Evolutionary conservation across 2,113 vertebrate species (phyloP).

Genomic region (Catharus bicknelli): DNA sequence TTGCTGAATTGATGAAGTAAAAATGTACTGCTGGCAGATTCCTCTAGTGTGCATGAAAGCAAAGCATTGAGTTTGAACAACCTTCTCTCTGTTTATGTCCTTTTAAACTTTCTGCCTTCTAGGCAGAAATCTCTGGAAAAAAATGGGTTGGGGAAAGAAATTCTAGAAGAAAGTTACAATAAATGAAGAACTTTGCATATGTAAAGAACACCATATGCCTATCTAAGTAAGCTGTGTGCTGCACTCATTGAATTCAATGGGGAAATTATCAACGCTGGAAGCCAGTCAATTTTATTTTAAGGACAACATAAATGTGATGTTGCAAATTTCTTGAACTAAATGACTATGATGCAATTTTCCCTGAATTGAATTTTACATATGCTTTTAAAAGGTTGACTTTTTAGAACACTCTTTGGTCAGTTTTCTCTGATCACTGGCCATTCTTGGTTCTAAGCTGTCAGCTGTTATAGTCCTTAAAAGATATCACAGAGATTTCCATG

Average conservation of each 20-base stretch:
- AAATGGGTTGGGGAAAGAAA: neutral
- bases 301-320: neutral
- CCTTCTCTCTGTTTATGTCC: constrained; percentile 20
- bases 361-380: neutral
- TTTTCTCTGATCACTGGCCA: neutral
- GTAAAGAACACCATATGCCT: neutral
- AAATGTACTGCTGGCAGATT: constrained; percentile 39
- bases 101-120: constrained; percentile 23
- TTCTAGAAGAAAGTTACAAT: neutral
- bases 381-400: neutral
- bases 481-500: neutral
- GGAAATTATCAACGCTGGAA: neutral
- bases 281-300: constrained; percentile 10
- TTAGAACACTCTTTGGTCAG: neutral
- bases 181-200: neutral
- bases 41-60: neutral
- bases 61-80: constrained; percentile 8
- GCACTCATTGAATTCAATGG: neutral
- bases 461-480: neutral
- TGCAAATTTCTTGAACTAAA: neutral
- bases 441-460: neutral
- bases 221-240: neutral
- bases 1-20: constrained; percentile 50
- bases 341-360: neutral
- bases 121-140: constrained; percentile 6